Percentiles rank a stretch among this genome's conserved stretches.
These are phyloP conservation scores for Acronicta leporina DNA, from an alignment of 2,888 invertebrate genomes.

Conservation along the genomic window DNA sequence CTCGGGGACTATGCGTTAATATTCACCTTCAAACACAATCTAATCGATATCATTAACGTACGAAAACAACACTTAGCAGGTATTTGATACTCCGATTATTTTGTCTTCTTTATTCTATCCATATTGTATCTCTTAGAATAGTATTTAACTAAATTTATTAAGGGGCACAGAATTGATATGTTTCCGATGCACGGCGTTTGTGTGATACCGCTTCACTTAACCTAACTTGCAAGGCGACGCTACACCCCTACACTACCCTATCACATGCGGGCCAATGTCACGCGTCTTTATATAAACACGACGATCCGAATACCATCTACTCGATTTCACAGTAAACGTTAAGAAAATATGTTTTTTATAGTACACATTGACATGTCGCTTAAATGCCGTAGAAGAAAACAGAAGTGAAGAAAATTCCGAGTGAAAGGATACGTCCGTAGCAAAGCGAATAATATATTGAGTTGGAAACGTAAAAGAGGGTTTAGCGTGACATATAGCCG, in stretches of 20 bases:
- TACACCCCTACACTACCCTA: conserved; percentile 86
- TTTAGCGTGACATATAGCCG: conserved; percentile 87
- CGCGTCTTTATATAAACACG: conserved; percentile 73
- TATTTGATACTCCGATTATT: conserved; percentile 87
- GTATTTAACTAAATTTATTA: conserved; percentile 89
- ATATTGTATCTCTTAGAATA: conserved; percentile 88
- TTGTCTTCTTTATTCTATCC: conserved; percentile 84
- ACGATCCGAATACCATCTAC: conserved; percentile 75
- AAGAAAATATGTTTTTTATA: conserved; percentile 73
- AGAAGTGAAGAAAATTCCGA: conserved; percentile 63
- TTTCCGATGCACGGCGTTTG: conserved; percentile 93
- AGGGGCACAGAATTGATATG: conserved; percentile 95
- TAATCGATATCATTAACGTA: conserved; percentile 76
- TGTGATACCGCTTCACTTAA: conserved; percentile 89
- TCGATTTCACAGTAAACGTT: conserved; percentile 82
- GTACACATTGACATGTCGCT: conserved; percentile 54
- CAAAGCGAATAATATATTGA: conserved; percentile 69
- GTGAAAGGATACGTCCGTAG: conserved; percentile 64
- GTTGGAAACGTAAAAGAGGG: conserved; percentile 71
- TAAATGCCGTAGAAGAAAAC: conserved; percentile 58
- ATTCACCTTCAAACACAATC: conserved; percentile 72
- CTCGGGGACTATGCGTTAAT: conserved; percentile 77
- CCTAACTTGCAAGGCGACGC: conserved; percentile 88
- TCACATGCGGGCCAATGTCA: conserved; percentile 88
- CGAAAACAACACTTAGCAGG: conserved; percentile 86